A percentile compares a stretch with the other conserved stretches of the same genome.
phyloP scores from a whole-genome alignment of 2,113 vertebrate species.

The Cochlearius cochlearius region DNA sequence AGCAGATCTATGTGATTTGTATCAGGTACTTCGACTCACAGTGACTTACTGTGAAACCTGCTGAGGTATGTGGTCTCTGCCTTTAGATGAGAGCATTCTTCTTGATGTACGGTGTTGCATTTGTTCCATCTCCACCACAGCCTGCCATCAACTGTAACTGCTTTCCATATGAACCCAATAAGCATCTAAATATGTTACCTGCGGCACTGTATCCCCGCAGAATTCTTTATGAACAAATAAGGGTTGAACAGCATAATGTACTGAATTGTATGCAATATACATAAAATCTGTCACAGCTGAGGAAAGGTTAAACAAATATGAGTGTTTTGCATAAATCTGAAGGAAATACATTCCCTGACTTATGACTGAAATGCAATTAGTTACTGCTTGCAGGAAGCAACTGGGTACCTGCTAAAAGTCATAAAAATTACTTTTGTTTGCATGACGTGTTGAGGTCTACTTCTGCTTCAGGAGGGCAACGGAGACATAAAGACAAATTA shows the following conservation, averaged over 20 bases:
- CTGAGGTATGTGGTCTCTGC: neutral
- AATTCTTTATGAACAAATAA: neutral
- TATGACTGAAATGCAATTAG: neutral
- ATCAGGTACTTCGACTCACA: fast-evolving
- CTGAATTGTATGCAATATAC: neutral
- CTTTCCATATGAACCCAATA: neutral
- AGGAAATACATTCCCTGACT: neutral
- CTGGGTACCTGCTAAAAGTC: neutral
- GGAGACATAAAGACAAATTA: neutral
- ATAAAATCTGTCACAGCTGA: neutral
- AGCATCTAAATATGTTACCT: neutral
- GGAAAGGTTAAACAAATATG: neutral
- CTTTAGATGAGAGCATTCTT: neutral
- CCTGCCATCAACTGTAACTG: neutral
- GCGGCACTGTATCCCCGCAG: neutral
- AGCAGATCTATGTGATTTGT: neutral
- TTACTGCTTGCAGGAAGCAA: neutral
- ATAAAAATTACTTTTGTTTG: neutral
- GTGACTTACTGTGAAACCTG: neutral
- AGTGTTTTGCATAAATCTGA: neutral
- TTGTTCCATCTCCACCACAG: neutral
- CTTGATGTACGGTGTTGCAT: neutral
- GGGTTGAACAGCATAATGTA: neutral
- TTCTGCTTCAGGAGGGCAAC: neutral
- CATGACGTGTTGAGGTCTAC: neutral